phyloP scores from a whole-genome alignment of 2,888 invertebrate species.

The Phymatocera aterrima region DNA sequence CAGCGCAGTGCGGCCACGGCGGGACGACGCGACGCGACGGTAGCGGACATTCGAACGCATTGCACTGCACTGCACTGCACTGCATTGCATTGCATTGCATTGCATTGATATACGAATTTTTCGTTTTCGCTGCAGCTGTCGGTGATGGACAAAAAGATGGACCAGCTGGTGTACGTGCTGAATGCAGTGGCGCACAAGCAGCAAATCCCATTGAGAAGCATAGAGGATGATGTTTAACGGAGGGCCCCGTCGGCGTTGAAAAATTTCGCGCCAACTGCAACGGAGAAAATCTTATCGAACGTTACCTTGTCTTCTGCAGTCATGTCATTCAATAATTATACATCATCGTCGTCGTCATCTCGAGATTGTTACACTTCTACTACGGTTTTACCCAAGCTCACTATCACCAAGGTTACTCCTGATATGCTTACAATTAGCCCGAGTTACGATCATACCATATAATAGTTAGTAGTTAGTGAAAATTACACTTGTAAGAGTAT shows the following conservation, averaged over 20 bases:
- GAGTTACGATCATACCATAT: constrained; percentile 41
- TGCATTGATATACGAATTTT: constrained; percentile 45
- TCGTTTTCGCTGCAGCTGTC: constrained; percentile 72
- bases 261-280: no score
- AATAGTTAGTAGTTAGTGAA: no score
- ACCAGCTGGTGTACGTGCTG: constrained; percentile 77
- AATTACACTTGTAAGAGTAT: no score
- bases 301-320: constrained; percentile 10
- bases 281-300: constrained; percentile 13
- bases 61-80: no score
- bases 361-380: constrained; percentile 44
- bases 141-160: constrained; percentile 77
- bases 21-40: no score
- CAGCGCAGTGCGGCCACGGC: no score
- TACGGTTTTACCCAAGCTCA: constrained; percentile 54
- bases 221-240: constrained; percentile 76
- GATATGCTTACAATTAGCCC: constrained; percentile 57
- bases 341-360: background rate
- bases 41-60: no score
- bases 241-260: constrained; percentile 52
- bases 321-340: constrained; percentile 10
- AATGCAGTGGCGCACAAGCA: constrained; percentile 79
- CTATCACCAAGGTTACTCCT: constrained; percentile 56
- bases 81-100: background rate
- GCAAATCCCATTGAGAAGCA: constrained; percentile 75